phyloP scores from a whole-genome alignment of 2,797 vertebrate species.

The Hippoglossus hippoglossus region DNA sequence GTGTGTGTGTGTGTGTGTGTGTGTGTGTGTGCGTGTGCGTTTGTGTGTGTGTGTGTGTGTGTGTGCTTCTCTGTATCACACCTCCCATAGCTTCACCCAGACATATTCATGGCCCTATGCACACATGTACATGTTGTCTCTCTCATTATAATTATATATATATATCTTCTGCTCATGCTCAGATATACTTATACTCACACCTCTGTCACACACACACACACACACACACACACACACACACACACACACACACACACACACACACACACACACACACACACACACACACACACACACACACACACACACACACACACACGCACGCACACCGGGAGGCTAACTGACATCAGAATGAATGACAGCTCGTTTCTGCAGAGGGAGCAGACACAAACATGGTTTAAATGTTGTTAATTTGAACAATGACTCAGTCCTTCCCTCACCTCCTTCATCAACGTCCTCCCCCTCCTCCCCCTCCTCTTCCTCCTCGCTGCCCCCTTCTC shows the following conservation, averaged over 20 bases:
- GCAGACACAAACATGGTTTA: constrained; percentile 40
- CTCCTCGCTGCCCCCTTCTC: constrained; percentile 29
- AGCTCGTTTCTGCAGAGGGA: constrained; percentile 13
- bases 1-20: no score
- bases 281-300: no score
- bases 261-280: no score
- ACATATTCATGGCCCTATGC: not conserved
- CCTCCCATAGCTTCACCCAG: not conserved
- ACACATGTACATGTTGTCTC: not conserved
- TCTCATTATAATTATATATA: not conserved
- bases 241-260: no score
- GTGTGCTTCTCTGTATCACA: no score
- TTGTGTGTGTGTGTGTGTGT: no score
- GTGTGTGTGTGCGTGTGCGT: not conserved
- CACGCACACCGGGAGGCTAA: not conserved
- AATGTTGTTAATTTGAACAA: constrained; percentile 59
- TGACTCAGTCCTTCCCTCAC: constrained; percentile 59
- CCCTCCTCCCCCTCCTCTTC: not conserved
- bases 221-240: not conserved
- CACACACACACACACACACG: no score
- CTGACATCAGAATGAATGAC: constrained; percentile 35
- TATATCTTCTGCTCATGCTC: not conserved
- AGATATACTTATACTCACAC: not conserved
- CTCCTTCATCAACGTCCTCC: constrained; percentile 38
- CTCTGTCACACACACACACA: not conserved